Evolutionary conservation across 2,113 vertebrate species (phyloP).

Genomic region (Chunga burmeisteri): DNA sequence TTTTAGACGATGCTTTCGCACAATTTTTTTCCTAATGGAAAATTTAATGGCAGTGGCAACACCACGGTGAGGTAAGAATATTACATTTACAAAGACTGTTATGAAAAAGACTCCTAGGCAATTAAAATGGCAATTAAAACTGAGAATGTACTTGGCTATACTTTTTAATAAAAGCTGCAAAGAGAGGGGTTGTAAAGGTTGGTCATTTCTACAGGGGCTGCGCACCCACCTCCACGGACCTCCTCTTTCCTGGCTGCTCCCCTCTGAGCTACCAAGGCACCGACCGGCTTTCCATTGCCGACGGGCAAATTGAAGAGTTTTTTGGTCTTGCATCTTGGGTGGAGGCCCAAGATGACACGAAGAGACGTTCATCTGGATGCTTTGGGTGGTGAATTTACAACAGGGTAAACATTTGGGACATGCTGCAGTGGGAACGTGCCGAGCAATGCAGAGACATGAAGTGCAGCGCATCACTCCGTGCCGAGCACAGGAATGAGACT

Average conservation of each 20-base stretch:
- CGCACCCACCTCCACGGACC: not conserved
- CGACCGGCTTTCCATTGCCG: accelerated
- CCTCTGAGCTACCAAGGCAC: not conserved
- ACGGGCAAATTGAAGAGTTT: not conserved
- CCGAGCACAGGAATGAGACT: not conserved
- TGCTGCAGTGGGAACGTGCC: not conserved
- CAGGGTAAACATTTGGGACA: accelerated
- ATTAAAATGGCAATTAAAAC: not conserved
- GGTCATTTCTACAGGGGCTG: not conserved
- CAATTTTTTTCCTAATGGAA: not conserved
- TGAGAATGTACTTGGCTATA: not conserved
- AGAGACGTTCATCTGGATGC: not conserved
- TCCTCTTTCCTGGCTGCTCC: not conserved
- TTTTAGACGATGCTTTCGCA: not conserved
- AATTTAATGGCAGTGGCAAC: not conserved
- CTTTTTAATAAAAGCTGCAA: not conserved
- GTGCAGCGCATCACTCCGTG: not conserved
- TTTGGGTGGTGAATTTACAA: not conserved
- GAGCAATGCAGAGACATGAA: not conserved
- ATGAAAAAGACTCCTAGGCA: not conserved
- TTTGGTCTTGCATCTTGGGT: not conserved
- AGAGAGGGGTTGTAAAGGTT: not conserved
- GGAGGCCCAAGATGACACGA: not conserved
- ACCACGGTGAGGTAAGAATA: not conserved
- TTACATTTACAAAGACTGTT: not conserved